Evolutionary conservation across 2,888 invertebrate genomes (phyloP), one percentile per base, ranked within the genome.

Genomic region (Yponomeuta plumbellus): DNA sequence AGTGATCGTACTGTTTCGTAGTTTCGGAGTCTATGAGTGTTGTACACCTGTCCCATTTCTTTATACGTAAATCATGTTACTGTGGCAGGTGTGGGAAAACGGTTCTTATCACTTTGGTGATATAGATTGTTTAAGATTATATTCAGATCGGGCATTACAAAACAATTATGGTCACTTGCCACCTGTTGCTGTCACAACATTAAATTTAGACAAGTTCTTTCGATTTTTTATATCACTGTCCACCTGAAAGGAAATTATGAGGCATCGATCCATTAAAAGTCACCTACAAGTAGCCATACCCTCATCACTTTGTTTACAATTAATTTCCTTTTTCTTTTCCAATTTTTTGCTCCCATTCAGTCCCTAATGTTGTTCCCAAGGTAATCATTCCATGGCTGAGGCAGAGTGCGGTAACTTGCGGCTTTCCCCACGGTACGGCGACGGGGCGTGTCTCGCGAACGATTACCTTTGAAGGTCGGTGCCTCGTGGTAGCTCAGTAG

Each of bases 1-100:
- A 78, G 86, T 87, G 87, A 86, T 86, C 82, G 74, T 76, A 75
- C 80, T 79, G 85, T 88, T 88, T 79, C 74, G 78, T 86, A 85
- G 83, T 71, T 84, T 79, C 73, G 83, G 79, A 85, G 84, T 88
- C 76, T 87, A 87, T 74, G 74, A 76, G 75, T 80, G 85, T 89
- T 88, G 78, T 80, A 52, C 75, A 59, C 59, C 59, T 23, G 44
- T 59, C 59, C 59, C 21, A 4, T 22, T 10, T 21, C 59, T 22
- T 23, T 21, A 52, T 52, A 52, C 44, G 44, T 52, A 52, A 13
- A 52, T 17, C 17, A 52, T 52, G 44, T 52, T 52, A 17, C 44
- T 52, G 17, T 52, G 44, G 44, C 17, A 52, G 44, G 2, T 52
- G 5, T 52, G 44, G 44, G 44, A 52, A 17, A 21, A 59, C 8